These are phyloP conservation scores for Callipepla squamata DNA, from an alignment of 2,113 vertebrate genomes.

Conservation along the genomic window DNA sequence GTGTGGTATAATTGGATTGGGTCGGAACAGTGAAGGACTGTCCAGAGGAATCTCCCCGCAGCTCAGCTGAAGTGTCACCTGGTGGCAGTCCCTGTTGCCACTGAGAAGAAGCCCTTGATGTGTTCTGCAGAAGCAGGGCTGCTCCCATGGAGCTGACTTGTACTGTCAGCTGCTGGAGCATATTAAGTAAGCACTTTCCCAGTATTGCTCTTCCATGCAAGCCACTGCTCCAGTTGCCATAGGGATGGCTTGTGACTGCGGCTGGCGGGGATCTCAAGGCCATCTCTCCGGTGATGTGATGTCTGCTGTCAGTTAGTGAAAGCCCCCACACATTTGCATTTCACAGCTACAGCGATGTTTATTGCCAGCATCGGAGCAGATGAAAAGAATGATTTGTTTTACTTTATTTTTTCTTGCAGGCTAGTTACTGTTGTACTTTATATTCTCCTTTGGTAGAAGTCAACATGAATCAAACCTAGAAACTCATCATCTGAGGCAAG, in stretches of 20 bases:
- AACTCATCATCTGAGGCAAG: slow-evolving; percentile 2
- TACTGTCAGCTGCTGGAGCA: slow-evolving; percentile 46
- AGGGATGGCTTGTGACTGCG: slow-evolving; percentile 61
- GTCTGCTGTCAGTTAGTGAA: slow-evolving; percentile 61
- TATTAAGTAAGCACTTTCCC: slow-evolving; percentile 41
- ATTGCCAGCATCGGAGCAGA: slow-evolving; percentile 49
- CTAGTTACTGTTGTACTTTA: slow-evolving; percentile 9
- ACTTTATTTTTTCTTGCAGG: slow-evolving; percentile 35
- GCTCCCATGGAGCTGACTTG: slow-evolving; percentile 32
- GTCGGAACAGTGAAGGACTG: background rate
- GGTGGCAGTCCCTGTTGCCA: background rate
- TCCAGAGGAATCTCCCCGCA: background rate
- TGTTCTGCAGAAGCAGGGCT: slow-evolving; percentile 19
- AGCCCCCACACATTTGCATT: slow-evolving; percentile 64
- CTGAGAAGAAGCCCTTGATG: background rate
- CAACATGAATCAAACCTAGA: slow-evolving; percentile 15
- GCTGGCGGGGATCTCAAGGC: slow-evolving; percentile 65
- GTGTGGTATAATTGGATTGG: background rate
- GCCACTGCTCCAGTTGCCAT: slow-evolving; percentile 56
- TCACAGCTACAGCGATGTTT: slow-evolving; percentile 50
- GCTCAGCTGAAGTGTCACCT: background rate
- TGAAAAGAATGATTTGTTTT: slow-evolving; percentile 67
- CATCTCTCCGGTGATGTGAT: slow-evolving; percentile 71
- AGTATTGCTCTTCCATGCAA: background rate
- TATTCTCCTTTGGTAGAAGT: slow-evolving; percentile 10